Evolutionary conservation across 2,888 invertebrate genomes (phyloP).

Genomic region (Drosophila dives): DNA sequence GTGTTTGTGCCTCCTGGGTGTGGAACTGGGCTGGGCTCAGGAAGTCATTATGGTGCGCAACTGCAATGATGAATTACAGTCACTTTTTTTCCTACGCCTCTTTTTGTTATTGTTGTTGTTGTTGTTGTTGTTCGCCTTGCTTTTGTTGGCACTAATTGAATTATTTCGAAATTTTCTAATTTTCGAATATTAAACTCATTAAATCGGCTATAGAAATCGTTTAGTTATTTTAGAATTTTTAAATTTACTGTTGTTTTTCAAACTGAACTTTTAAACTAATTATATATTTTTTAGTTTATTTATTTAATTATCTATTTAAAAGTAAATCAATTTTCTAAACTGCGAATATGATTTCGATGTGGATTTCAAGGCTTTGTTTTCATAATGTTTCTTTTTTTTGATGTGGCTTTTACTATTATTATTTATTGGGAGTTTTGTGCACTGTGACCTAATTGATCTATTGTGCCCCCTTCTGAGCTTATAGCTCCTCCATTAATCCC

Average conservation of each 20-base stretch:
- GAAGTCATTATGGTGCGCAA: constrained; percentile 79
- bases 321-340: not conserved
- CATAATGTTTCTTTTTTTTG: not conserved
- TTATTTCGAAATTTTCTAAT: constrained; percentile 60
- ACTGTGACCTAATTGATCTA: too few species aligned
- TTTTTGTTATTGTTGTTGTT: constrained; percentile 16
- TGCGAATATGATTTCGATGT: not conserved
- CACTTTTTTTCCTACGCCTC: constrained; percentile 50
- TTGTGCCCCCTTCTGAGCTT: too few species aligned
- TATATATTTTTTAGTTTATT: not conserved
- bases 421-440: too few species aligned
- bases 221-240: not conserved
- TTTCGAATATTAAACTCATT: constrained; percentile 7
- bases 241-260: not conserved
- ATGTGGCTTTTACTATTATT: too few species aligned
- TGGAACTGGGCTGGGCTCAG: constrained; percentile 61
- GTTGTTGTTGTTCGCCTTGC: constrained; percentile 11
- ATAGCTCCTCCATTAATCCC: too few species aligned
- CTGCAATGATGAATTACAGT: constrained; percentile 77
- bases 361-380: not conserved
- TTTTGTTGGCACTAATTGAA: constrained; percentile 57
- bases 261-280: not conserved
- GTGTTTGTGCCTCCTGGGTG: constrained; percentile 34
- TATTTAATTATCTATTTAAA: not conserved
- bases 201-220: not conserved